Evolutionary conservation across 2,113 vertebrate genomes (phyloP).

Genomic region (Sorex araneus): DNA sequence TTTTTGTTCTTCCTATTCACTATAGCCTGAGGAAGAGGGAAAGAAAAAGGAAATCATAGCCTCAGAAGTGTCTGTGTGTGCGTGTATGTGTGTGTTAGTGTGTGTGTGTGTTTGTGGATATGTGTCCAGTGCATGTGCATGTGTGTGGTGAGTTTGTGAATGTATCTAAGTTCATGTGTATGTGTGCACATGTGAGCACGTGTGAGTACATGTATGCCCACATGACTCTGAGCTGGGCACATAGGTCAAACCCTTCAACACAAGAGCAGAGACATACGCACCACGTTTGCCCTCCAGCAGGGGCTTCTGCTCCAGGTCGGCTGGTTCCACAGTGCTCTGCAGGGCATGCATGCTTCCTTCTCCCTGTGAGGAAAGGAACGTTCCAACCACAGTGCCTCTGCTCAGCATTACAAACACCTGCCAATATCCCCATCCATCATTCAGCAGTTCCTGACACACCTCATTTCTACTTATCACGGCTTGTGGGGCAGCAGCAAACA

Average conservation of each 20-base stretch:
- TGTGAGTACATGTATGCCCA: neutral
- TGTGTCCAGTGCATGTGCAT: no score
- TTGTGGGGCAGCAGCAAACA: neutral
- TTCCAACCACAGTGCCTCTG: neutral
- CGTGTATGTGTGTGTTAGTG: fast-evolving
- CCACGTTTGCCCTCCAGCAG: constrained; percentile 22
- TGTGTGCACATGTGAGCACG: neutral
- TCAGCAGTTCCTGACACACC: neutral
- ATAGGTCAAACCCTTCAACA: neutral
- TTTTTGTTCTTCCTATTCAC: constrained; percentile 70
- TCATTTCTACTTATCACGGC: neutral
- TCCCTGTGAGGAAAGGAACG: neutral
- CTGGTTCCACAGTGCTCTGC: constrained; percentile 39
- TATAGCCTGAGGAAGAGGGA: constrained; percentile 40
- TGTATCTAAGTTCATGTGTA: neutral
- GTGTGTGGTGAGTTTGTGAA: no score
- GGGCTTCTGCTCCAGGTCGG: neutral
- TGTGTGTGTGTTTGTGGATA: neutral
- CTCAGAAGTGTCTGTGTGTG: neutral
- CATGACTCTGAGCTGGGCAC: neutral
- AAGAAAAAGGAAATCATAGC: constrained; percentile 43
- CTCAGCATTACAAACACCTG: neutral
- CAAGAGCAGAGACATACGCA: fast-evolving
- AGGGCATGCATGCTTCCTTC: neutral
- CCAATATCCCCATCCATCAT: fast-evolving